These are phyloP conservation scores for Agapetus fuscipes DNA, from an alignment of 2,888 invertebrate genomes.

Conservation along the genomic window DNA sequence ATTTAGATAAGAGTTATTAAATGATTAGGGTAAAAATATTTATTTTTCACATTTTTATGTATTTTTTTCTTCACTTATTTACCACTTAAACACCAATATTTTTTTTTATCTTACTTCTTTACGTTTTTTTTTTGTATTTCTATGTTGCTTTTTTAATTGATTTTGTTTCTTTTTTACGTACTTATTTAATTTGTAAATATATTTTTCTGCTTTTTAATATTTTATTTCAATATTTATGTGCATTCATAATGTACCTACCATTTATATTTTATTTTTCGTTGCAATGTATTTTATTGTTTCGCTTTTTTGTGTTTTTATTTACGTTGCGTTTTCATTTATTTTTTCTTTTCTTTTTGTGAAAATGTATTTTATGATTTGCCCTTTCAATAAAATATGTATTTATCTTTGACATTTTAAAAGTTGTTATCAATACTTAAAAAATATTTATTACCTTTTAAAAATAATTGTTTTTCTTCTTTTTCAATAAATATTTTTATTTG, in stretches of 20 bases:
- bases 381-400: too few species aligned
- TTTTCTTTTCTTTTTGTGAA: conserved; percentile 10
- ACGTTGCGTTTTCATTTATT: neutral
- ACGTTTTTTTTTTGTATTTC: conserved; percentile 24
- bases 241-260: neutral
- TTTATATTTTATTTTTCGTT: conserved; percentile 9
- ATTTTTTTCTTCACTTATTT: too few species aligned
- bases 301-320: conserved; percentile 7
- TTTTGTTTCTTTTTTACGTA: conserved; percentile 19
- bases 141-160: conserved; percentile 19
- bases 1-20: too few species aligned
- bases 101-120: conserved; percentile 7
- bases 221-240: neutral
- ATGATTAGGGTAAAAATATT: too few species aligned
- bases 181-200: conserved; percentile 28
- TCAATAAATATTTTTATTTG: too few species aligned
- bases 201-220: neutral
- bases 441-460: too few species aligned
- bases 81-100: neutral
- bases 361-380: conserved; percentile 6
- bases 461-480: too few species aligned
- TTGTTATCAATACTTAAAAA: too few species aligned
- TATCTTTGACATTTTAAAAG: too few species aligned
- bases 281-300: conserved; percentile 1
- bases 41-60: too few species aligned